Evolutionary conservation across 1,140 invertebrate species (phyloP).

Genomic region (Hetaerina americana): DNA sequence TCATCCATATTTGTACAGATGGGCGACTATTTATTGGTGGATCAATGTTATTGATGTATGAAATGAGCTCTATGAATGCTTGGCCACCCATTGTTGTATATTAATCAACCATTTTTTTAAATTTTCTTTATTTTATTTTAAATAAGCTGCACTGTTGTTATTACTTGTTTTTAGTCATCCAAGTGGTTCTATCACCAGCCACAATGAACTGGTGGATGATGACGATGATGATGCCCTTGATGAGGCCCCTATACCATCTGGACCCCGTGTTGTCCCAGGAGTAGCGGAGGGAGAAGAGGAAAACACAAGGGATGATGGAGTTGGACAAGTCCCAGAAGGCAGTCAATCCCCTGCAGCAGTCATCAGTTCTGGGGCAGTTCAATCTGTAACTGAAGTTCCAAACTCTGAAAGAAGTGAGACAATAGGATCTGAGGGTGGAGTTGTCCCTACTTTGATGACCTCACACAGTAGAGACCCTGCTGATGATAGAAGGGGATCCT

Average conservation of each 20-base stretch:
- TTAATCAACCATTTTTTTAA: too few relatives aligned
- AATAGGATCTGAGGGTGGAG: slow-evolving; percentile 19
- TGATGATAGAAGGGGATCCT: not conserved
- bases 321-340: slow-evolving; percentile 20
- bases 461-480: not conserved
- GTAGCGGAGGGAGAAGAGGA: slow-evolving; percentile 17
- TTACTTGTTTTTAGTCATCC: not conserved
- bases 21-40: too few relatives aligned
- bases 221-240: not conserved
- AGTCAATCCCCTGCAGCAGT: slow-evolving; percentile 26
- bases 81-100: not conserved
- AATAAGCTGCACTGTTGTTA: too few relatives aligned
- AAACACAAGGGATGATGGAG: slow-evolving; percentile 6
- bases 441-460: not conserved
- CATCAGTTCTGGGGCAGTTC: slow-evolving; percentile 13
- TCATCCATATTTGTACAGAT: too few relatives aligned
- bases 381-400: slow-evolving; percentile 6
- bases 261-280: slow-evolving; percentile 24
- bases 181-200: too few relatives aligned
- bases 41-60: too few relatives aligned
- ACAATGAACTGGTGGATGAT: not conserved
- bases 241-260: slow-evolving; percentile 10
- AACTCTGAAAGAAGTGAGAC: slow-evolving; percentile 20
- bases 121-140: too few relatives aligned
- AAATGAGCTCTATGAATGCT: slow-evolving; percentile 20